Base-by-base conservation (phyloP, 2,888 invertebrate species). In the Hesperia comma region DNA sequence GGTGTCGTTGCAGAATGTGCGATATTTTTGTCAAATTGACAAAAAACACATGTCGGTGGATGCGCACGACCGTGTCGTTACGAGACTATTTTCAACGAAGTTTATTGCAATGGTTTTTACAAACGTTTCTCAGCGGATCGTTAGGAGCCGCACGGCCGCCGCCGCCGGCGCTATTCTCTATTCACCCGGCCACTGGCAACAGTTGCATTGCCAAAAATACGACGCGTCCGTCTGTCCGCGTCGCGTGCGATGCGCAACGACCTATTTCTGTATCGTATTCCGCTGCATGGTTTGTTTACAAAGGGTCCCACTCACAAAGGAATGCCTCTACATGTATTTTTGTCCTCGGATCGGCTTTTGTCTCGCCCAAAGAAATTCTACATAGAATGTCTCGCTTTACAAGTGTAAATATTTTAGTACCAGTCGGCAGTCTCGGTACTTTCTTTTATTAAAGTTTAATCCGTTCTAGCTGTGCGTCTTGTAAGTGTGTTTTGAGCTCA, bases 211-310 rank as follows among this genome's bases (percentile, higher is more conserved):
- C 75, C 73, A 71, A 71, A 75, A 76, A 75, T 77, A 73, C 67
- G 64, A 58, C 53, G 62, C 68, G 68, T 58, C 69, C 68, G 63
- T 71, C 69, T 60, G 67, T 55, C 67, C 55, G 68, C 70, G 67
- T 53, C 68, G 55, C 61, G 66, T 60, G 53, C 63, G 68, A 62
- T 63, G 69, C 62, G 69, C 58, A 55, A 51, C 68, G 61, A 57
- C 51, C 70, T 75, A 75, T 73, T 73, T 71, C 60, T 61, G 72
- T 61, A 67, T 49, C 67, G 67, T 49, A 53, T 33, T 37, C 55
- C 33, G 21, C 60, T 69, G 70, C 69, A 69, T 76, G 77, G 77
- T 83, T 81, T 85, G 84, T 84, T 83, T 83, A 83, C 83, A 79
- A 82, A 83, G 79, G 79, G 68, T 70, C 63, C 62, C 68, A 74